Evolutionary conservation across 2,888 invertebrate genomes (phyloP), one percentile per base, ranked within the genome.

Genomic region (Acanthopleura granulata): DNA sequence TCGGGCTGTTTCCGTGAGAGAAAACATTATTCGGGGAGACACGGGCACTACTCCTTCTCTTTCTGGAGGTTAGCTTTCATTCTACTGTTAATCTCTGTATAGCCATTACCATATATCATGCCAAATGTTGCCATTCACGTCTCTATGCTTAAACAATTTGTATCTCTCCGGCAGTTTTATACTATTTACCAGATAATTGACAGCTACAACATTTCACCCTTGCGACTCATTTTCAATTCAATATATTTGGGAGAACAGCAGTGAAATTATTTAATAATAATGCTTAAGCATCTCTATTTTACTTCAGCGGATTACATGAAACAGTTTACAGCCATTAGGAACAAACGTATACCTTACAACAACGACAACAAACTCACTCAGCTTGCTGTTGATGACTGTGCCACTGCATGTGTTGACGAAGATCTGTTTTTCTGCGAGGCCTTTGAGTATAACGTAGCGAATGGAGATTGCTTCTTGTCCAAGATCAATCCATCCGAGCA

Each of bases 381-480:
- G 12, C 40, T 82, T 30, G 83, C 86, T 11, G 79, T 86, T 18
- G 86, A 86, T 73, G 85, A 86, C 75, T 66, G 66, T 66, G 66
- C 66, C 66, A 27, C 29, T 27, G 66, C 66, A 15, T 66, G 66
- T 27, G 29, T 86, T 11, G 73, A 62, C 9, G 79, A 82, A 61
- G 76, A 83, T 0, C 74, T 77, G 14, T 86, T 83, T 77, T 74
- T 79, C 29, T 86, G 86, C 72, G 78, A 84, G 66, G 83, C 84
- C 0, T 86, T 86, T 74, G 82, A 83, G 57, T 86, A 81, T 78
- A 81, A 83, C 73, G 82, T 82, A 73, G 75, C 76, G 15, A 80
- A 80, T 11, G 83, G 84, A 25, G 77, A 80, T 25, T 86, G 86
- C 72, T 72, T 79, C 40, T 61, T 85, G 50, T 83, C 82, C 29